Base-by-base conservation (phyloP, 2,113 vertebrate genomes). In the Alethe diademata region DNA sequence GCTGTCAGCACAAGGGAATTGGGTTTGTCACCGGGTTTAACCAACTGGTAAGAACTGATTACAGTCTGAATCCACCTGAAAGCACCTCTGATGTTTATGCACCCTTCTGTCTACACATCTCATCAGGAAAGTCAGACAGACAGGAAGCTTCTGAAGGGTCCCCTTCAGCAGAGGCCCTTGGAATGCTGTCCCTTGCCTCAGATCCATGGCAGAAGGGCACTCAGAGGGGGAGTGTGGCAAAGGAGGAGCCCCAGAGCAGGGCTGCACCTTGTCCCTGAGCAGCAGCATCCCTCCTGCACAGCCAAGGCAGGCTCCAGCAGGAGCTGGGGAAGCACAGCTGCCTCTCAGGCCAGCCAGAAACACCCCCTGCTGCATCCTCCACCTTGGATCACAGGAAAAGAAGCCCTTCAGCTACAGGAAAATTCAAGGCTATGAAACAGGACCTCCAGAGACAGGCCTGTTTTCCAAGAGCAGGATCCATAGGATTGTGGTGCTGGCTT, bases 11-110 rank as follows among this genome's bases (percentile, higher is more conserved):
- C 96, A 88, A 95, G 95, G 96, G 97, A 97, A 98, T 97, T 97
- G 97, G 97, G 96, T 97, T 98, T 98, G 98, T 98, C 98, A 98
- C 97, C 96, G 97, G 97, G 97, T 85, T 98, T 98, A 98, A 98
- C 98, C 97, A 98, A 98, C 97, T 98, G 97, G 97, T 84, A 98
- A 98, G 97, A 97, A 97, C 85, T 97, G 97, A 97, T 98, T 98
- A 98, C 95, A 93, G 88, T 38, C 92, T 97, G 93, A 96, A 95
- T 93, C 96, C 4, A 3, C 96, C 93, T 97, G 97, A 97, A 98
- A 97, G 92, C 95, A 95, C 93, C 88, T 97, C 95, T 90, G 95
- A 96, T 98, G 97, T 97, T 98, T 98, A 95, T 22, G 42, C 78
- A 97, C 88, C 89, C 83, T 95, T 94, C 93, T 74, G 88, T 91